Conservation (phyloP, 2,888 invertebrate species). For the Ectemnius lituratus region DNA sequence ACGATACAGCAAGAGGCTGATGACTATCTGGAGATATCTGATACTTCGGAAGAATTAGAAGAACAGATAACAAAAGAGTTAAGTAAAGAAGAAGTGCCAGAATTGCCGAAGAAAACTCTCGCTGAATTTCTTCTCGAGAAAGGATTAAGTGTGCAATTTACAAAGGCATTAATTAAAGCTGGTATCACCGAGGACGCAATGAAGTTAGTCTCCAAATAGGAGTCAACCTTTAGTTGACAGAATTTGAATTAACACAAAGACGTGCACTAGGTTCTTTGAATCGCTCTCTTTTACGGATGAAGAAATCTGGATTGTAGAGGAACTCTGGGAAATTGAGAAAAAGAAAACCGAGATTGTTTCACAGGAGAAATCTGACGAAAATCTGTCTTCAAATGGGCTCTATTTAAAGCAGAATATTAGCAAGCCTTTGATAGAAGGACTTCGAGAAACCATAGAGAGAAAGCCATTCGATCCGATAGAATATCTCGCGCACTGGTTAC, state of each 20-base stretch:
- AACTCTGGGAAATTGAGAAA: slow-evolving; percentile 22
- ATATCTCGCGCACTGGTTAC: slow-evolving; percentile 70
- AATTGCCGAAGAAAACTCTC: neutral
- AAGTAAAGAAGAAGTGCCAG: neutral
- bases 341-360: slow-evolving; percentile 17
- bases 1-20: neutral
- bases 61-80: neutral
- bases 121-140: slow-evolving; percentile 34
- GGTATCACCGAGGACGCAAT: slow-evolving; percentile 48
- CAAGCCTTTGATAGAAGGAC: slow-evolving; percentile 55
- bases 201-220: too few species aligned
- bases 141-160: slow-evolving; percentile 44
- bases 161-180: slow-evolving; percentile 30
- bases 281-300: slow-evolving; percentile 25
- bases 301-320: slow-evolving; percentile 24
- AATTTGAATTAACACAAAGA: neutral
- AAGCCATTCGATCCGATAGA: slow-evolving; percentile 69
- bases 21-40: neutral
- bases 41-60: neutral
- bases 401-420: slow-evolving; percentile 54
- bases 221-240: neutral
- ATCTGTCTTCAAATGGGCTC: slow-evolving; percentile 41
- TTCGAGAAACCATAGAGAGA: slow-evolving; percentile 63
- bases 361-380: slow-evolving; percentile 20
- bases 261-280: slow-evolving; percentile 33